Conservation (phyloP, 2,888 invertebrate species). For the Pollenia amentaria region DNA sequence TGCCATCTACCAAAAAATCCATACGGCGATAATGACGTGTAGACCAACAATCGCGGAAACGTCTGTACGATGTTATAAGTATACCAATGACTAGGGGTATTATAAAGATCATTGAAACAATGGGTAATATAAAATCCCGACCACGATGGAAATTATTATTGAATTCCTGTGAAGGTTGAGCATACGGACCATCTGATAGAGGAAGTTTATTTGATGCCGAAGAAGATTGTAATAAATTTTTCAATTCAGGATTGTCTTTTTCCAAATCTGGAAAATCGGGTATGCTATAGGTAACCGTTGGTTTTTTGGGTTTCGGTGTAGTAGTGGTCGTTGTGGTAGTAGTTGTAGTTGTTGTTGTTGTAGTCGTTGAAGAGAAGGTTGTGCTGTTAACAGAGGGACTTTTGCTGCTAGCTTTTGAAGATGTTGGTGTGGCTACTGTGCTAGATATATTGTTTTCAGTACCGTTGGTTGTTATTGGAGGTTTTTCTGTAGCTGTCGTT, state of each 20-base stretch:
- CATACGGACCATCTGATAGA: constrained; percentile 77
- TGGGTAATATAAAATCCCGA: constrained; percentile 90
- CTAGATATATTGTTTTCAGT: background rate
- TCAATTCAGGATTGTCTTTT: constrained; percentile 65
- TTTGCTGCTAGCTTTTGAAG: background rate
- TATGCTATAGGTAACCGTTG: constrained; percentile 85
- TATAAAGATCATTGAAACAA: constrained; percentile 90
- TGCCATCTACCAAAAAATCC: constrained; percentile 95
- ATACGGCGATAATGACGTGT: constrained; percentile 94
- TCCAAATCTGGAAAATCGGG: constrained; percentile 81
- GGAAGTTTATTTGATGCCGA: constrained; percentile 59
- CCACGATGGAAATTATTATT: constrained; percentile 81
- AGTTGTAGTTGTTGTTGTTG: constrained; percentile 78
- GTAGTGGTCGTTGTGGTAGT: constrained; percentile 80
- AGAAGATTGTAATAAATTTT: constrained; percentile 42
- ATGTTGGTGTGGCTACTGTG: background rate
- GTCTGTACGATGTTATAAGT: constrained; percentile 88
- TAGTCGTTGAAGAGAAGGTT: constrained; percentile 75
- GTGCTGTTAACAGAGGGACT: background rate
- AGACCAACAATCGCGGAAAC: constrained; percentile 93
- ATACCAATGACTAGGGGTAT: constrained; percentile 89
- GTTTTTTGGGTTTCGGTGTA: constrained; percentile 85
- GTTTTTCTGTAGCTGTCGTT: constrained; percentile 3
- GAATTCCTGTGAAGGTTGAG: constrained; percentile 80
- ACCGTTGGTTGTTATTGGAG: background rate